Evolutionary conservation across 2,797 vertebrate species (phyloP).

Genomic region (Pseudochromis fuscus): DNA sequence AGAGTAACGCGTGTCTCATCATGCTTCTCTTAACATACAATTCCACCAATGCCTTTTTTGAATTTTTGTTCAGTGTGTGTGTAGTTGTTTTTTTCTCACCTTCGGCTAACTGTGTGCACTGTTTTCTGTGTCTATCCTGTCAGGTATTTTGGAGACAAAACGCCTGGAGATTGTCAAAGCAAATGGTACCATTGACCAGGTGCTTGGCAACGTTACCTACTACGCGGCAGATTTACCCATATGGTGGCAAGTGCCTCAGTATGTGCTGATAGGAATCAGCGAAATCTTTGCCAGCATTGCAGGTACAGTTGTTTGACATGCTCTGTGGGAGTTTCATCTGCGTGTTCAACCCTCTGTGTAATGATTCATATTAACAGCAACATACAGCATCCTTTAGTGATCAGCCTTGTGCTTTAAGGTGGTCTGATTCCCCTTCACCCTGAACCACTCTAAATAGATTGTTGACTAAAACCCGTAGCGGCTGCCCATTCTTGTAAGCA

Average conservation of each 20-base stretch:
- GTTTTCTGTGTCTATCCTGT: constrained; percentile 32
- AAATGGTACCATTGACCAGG: constrained; percentile 89
- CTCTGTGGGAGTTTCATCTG: constrained; percentile 23
- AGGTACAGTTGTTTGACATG: constrained; percentile 84
- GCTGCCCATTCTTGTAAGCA: constrained; percentile 29
- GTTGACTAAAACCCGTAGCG: constrained; percentile 21
- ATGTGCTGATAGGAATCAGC: constrained; percentile 96
- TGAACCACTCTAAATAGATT: constrained; percentile 23
- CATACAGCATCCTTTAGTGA: constrained; percentile 18
- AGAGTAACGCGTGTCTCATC: constrained; percentile 17
- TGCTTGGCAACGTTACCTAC: constrained; percentile 89
- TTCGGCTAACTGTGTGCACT: constrained; percentile 14
- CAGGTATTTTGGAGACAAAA: constrained; percentile 97
- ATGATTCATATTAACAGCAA: constrained; percentile 30
- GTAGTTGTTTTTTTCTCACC: neutral
- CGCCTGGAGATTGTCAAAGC: constrained; percentile 89
- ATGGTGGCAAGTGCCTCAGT: constrained; percentile 99
- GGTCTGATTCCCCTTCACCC: constrained; percentile 20
- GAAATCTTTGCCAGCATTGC: constrained; percentile 99
- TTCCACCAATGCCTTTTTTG: neutral
- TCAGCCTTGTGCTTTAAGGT: constrained; percentile 10
- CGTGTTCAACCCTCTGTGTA: constrained; percentile 8
- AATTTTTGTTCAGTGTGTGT: neutral
- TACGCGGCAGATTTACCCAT: constrained; percentile 93
- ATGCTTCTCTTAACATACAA: constrained; percentile 22